Conservation (phyloP, 2,113 vertebrate species). For the Cygnus buccinator region DNA sequence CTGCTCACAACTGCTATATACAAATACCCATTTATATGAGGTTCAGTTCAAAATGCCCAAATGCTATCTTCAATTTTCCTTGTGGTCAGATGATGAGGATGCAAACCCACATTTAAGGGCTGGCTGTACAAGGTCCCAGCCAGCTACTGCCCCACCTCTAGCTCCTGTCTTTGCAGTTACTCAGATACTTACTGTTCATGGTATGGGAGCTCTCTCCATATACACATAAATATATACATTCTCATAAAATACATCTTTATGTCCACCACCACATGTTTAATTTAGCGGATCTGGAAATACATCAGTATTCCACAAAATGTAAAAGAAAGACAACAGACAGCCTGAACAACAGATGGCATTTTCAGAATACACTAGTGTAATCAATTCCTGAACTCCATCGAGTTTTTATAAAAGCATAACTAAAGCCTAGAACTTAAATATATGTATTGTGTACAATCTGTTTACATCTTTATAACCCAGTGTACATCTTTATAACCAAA, state of each 20-base stretch:
- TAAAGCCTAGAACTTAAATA: not conserved
- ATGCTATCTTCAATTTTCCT: too few species aligned
- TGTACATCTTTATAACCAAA: not conserved
- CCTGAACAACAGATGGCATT: conserved; percentile 38
- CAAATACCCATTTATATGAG: not conserved
- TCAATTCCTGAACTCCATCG: not conserved
- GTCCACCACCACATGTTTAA: not conserved
- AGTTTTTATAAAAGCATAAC: not conserved
- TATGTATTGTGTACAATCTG: not conserved
- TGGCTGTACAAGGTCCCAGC: not conserved
- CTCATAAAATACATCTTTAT: not conserved
- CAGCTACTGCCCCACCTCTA: not conserved
- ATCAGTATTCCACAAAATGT: not conserved
- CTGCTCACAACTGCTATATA: not conserved
- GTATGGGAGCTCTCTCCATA: not conserved
- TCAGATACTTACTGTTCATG: not conserved
- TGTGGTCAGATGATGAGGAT: not conserved
- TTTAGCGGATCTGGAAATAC: conserved; percentile 2
- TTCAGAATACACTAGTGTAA: conserved; percentile 6
- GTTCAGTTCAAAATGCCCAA: not conserved
- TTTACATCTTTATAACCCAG: too few species aligned
- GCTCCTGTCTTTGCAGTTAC: not conserved
- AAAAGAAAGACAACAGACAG: conserved; percentile 16
- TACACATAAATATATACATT: not conserved
- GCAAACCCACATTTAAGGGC: not conserved